These are phyloP conservation scores for Lamproptera curius DNA, from an alignment of 2,888 invertebrate genomes.

Conservation along the genomic window DNA sequence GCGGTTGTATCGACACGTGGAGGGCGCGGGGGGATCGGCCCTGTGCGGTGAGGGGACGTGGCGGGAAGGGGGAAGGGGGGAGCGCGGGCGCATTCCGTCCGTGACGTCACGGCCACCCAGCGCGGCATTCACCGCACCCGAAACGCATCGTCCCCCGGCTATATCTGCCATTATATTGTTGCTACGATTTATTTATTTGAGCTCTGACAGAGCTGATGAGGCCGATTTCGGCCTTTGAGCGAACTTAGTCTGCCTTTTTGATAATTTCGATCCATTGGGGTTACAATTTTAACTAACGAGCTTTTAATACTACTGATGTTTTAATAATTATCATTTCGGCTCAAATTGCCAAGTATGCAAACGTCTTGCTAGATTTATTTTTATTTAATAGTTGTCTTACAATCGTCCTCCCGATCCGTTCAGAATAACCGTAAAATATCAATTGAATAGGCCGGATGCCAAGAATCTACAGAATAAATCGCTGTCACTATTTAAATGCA, in stretches of 20 bases:
- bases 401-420: too few species aligned
- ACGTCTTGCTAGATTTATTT: too few species aligned
- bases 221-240: constrained; percentile 42
- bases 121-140: constrained; percentile 67
- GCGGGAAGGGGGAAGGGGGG: constrained; percentile 38
- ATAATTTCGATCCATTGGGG: constrained; percentile 38
- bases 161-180: constrained; percentile 58
- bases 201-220: constrained; percentile 39
- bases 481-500: too few species aligned
- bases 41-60: constrained; percentile 36
- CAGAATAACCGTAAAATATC: too few species aligned
- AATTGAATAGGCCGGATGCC: too few species aligned
- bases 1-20: constrained; percentile 54
- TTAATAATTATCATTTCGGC: too few species aligned
- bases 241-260: constrained; percentile 36
- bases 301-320: too few species aligned
- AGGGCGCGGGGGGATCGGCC: too few species aligned
- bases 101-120: constrained; percentile 78
- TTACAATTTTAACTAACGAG: constrained; percentile 42
- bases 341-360: too few species aligned
- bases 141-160: constrained; percentile 45
- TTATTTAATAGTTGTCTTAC: too few species aligned
- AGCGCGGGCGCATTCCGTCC: constrained; percentile 70
- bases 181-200: constrained; percentile 58
- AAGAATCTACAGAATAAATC: too few species aligned